Evolutionary conservation across 1,140 invertebrate species (phyloP).

Genomic region (Drosophila setifemur): DNA sequence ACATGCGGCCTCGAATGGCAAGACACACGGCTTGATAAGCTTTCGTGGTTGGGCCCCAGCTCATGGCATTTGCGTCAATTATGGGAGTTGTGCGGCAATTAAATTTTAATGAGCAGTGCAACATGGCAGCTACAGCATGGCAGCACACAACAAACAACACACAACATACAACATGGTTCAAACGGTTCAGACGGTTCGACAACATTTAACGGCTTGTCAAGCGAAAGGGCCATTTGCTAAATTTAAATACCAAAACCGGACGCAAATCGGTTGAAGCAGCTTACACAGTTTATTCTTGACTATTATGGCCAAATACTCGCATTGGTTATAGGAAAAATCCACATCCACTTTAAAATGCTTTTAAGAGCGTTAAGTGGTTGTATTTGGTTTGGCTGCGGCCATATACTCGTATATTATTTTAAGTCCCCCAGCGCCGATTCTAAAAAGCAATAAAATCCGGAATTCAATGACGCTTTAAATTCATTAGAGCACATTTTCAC

Average conservation of each 20-base stretch:
- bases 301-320: too few relatives aligned
- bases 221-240: not conserved
- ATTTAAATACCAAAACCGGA: not conserved
- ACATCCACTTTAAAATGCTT: too few relatives aligned
- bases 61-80: conserved; percentile 55
- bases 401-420: too few relatives aligned
- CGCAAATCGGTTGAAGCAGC: too few relatives aligned
- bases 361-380: too few relatives aligned
- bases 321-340: too few relatives aligned
- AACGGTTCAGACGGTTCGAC: not conserved
- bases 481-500: conserved; percentile 12
- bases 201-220: conserved; percentile 5
- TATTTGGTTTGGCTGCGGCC: too few relatives aligned
- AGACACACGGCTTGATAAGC: conserved; percentile 63
- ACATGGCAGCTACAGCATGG: conserved; percentile 6
- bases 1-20: conserved; percentile 46
- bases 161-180: too few relatives aligned
- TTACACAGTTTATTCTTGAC: too few relatives aligned
- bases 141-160: too few relatives aligned
- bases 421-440: too few relatives aligned
- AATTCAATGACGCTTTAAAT: conserved; percentile 8
- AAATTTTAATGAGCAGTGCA: conserved; percentile 62
- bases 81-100: conserved; percentile 65
- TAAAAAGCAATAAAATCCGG: not conserved
- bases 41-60: conserved; percentile 14